phyloP scores from a whole-genome alignment of 2,113 vertebrate species.

The Glaucomys volans region DNA sequence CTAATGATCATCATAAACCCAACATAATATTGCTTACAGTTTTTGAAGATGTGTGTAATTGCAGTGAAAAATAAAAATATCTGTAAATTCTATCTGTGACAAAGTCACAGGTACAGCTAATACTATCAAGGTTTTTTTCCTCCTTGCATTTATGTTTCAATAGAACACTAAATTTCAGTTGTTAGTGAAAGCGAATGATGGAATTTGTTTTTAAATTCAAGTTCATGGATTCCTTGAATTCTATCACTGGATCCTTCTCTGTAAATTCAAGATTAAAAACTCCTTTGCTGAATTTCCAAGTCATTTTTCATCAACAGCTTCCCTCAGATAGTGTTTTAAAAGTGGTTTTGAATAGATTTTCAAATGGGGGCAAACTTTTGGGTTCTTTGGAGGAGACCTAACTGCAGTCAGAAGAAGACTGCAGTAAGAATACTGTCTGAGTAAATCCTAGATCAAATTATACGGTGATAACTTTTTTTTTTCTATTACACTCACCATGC shows the following conservation, averaged over 20 bases:
- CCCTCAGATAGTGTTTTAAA: neutral
- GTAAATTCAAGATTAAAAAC: neutral
- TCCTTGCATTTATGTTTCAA: neutral
- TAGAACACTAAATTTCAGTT: constrained; percentile 23
- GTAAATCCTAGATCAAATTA: neutral
- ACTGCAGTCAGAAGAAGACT: neutral
- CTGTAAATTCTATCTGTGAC: neutral
- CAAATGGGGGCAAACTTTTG: neutral
- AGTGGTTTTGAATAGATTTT: neutral
- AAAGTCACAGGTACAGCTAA: neutral
- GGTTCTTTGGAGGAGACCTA: neutral
- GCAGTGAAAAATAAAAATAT: neutral
- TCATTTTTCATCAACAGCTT: neutral
- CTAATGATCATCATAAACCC: neutral
- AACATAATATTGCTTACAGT: neutral
- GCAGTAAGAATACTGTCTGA: neutral
- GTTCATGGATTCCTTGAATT: constrained; percentile 13
- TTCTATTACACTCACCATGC: neutral
- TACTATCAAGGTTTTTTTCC: neutral
- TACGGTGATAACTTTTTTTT: neutral
- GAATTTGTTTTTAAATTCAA: constrained; percentile 3
- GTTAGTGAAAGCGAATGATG: neutral
- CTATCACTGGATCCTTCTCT: neutral
- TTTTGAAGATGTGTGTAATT: neutral
- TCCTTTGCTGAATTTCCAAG: constrained; percentile 6